A percentile compares a stretch with the other conserved stretches of the same genome.
phyloP scores from a whole-genome alignment of 2,113 vertebrate genomes.

The Cololabis saira region DNA sequence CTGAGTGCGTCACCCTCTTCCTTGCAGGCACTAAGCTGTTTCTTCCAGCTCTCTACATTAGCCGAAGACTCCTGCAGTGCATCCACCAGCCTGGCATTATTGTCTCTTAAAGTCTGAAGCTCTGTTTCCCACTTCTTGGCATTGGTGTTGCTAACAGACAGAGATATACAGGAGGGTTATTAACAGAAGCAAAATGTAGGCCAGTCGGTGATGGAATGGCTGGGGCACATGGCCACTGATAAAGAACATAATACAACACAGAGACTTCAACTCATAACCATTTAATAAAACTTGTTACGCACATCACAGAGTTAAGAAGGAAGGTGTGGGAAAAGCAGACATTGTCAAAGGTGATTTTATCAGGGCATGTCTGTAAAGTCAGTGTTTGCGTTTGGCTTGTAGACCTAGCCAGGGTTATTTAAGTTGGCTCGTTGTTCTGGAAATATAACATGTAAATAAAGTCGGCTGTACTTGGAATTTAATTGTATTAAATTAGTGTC shows the following conservation, averaged over 20 bases:
- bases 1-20: conserved; percentile 91
- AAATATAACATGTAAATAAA: no score
- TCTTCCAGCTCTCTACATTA: conserved; percentile 95
- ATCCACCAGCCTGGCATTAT: conserved; percentile 87
- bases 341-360: no score
- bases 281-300: conserved; percentile 25
- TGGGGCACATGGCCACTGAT: conserved; percentile 20
- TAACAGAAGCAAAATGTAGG: conserved; percentile 26
- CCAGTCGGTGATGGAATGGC: conserved; percentile 32
- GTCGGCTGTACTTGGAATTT: no score
- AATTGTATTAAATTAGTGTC: no score
- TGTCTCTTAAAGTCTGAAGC: conserved; percentile 92
- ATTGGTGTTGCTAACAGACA: conserved; percentile 84
- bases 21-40: conserved; percentile 88
- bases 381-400: no score
- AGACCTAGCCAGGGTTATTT: no score
- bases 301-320: conserved; percentile 9
- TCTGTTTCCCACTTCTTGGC: conserved; percentile 96
- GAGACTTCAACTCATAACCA: conserved; percentile 23
- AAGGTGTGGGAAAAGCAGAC: not conserved
- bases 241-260: conserved; percentile 23
- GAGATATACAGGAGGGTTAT: conserved; percentile 20
- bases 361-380: no score
- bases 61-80: conserved; percentile 90
- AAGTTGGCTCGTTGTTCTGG: no score